Conservation (phyloP, 2,888 invertebrate species). For the Dolichomitus sp. region DNA sequence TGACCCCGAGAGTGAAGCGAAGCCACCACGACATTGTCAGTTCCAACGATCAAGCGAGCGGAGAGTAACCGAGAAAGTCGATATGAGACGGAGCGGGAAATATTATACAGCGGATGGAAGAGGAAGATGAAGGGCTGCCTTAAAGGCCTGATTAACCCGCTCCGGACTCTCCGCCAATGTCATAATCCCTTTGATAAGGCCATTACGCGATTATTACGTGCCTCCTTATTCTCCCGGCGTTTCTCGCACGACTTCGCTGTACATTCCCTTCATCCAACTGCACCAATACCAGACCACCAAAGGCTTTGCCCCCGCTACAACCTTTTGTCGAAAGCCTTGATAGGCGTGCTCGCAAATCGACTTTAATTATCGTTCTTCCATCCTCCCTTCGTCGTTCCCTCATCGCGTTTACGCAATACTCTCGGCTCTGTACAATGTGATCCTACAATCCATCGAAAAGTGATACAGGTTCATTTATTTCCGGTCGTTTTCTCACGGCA, state of each 20-base stretch:
- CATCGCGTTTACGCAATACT: slow-evolving; percentile 30
- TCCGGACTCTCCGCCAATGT: slow-evolving; percentile 76
- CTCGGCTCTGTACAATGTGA: slow-evolving; percentile 34
- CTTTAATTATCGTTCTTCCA: slow-evolving; percentile 63
- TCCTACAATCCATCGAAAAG: neutral
- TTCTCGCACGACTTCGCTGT: slow-evolving; percentile 56
- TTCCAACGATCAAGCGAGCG: slow-evolving; percentile 19
- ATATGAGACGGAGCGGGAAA: slow-evolving; percentile 18
- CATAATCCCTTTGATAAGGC: slow-evolving; percentile 80
- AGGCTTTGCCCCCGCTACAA: slow-evolving; percentile 19
- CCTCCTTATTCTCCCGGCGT: slow-evolving; percentile 54
- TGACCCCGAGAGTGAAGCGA: slow-evolving; percentile 67
- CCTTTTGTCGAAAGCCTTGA: slow-evolving; percentile 60
- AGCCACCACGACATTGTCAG: slow-evolving; percentile 77
- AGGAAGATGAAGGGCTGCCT: slow-evolving; percentile 70
- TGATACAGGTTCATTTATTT: neutral
- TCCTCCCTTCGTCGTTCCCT: slow-evolving; percentile 11
- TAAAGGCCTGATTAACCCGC: slow-evolving; percentile 82
- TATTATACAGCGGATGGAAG: neutral
- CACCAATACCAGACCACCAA: slow-evolving; percentile 24
- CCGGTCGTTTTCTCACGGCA: neutral
- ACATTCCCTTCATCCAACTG: slow-evolving; percentile 6
- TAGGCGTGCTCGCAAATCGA: slow-evolving; percentile 54
- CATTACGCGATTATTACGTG: slow-evolving; percentile 76
- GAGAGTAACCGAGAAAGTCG: neutral